Conservation (phyloP, 2,797 vertebrate genomes). For the Crypturellus tataupa region DNA sequence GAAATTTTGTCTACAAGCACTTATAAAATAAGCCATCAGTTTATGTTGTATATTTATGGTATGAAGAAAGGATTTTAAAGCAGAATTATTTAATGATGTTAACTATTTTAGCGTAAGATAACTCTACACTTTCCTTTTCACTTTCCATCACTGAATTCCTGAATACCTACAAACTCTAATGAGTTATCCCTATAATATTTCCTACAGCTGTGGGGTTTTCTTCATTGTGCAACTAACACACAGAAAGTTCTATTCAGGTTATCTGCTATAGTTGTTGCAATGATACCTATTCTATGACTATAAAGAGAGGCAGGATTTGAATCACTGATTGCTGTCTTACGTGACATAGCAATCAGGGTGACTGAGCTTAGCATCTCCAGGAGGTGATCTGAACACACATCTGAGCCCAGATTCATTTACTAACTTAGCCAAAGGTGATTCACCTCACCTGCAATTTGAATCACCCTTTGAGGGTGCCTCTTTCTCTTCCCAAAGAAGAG, state of each 20-base stretch:
- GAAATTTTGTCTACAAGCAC: conserved; percentile 31
- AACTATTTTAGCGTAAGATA: neutral
- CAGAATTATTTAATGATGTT: neutral
- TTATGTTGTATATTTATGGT: neutral
- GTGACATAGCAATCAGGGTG: neutral
- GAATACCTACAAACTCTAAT: neutral
- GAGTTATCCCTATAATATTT: neutral
- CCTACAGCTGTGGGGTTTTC: neutral
- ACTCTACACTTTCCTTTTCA: neutral
- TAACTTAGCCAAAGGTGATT: neutral
- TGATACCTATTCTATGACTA: neutral
- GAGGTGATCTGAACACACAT: neutral
- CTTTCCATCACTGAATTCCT: neutral
- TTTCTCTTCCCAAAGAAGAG: neutral
- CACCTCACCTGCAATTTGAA: neutral
- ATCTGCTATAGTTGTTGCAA: neutral
- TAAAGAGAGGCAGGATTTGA: neutral
- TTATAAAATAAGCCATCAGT: neutral
- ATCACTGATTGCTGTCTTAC: neutral
- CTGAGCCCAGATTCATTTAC: neutral
- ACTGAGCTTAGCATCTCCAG: neutral
- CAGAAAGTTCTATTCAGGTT: neutral
- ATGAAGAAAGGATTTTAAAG: neutral
- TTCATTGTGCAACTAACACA: neutral
- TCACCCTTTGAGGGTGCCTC: neutral